These are phyloP conservation scores for Brachionus asplanchnoidis DNA, from an alignment of 1,140 invertebrate genomes.

Conservation along the genomic window DNA sequence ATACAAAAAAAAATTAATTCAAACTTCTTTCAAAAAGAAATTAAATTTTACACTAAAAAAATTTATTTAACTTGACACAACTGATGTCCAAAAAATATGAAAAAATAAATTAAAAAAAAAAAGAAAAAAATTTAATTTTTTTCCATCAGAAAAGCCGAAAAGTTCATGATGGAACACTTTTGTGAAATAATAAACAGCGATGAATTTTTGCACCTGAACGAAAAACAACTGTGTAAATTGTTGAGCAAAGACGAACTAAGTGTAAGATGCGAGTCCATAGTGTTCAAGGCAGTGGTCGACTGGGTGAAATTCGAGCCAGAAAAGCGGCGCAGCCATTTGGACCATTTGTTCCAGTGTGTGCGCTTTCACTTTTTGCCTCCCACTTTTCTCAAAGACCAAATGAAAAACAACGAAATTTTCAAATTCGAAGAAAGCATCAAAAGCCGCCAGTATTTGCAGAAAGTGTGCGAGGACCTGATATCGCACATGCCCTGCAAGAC, in stretches of 20 bases:
- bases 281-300: constrained; percentile 73
- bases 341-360: constrained; percentile 76
- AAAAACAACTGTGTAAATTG: constrained; percentile 69
- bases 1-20: too few species aligned
- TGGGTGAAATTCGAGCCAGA: constrained; percentile 84
- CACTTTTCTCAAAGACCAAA: constrained; percentile 79
- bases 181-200: constrained; percentile 80
- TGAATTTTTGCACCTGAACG: constrained; percentile 76
- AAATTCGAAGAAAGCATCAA: constrained; percentile 52
- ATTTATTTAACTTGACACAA: too few species aligned
- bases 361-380: constrained; percentile 85
- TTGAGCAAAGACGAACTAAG: constrained; percentile 81
- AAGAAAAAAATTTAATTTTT: neutral
- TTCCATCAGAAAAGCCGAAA: constrained; percentile 63
- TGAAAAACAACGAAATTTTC: constrained; percentile 80
- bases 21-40: too few species aligned
- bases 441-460: constrained; percentile 28
- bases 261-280: constrained; percentile 80
- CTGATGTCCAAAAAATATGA: neutral
- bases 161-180: constrained; percentile 83
- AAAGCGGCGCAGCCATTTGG: constrained; percentile 73
- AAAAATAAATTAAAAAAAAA: too few species aligned
- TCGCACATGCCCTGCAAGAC: constrained; percentile 34
- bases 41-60: too few species aligned
- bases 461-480: constrained; percentile 26